These are phyloP conservation scores for Dicrurus megarhynchus DNA, from an alignment of 2,113 vertebrate genomes.

Conservation along the genomic window DNA sequence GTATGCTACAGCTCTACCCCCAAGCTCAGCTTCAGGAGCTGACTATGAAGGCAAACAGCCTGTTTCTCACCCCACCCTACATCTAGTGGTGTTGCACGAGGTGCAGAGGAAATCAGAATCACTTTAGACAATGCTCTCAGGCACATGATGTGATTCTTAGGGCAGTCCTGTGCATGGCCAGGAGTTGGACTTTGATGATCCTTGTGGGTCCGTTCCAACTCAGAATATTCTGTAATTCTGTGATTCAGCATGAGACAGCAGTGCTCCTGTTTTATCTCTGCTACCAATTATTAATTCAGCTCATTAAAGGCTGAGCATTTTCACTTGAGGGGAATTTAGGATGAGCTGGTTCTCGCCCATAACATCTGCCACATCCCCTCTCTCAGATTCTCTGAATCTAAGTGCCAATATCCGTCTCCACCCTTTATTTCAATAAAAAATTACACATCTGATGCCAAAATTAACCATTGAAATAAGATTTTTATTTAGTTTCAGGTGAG, in stretches of 20 bases:
- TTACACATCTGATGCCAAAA: neutral
- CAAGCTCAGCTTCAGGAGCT: neutral
- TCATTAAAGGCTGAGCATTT: neutral
- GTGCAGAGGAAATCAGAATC: neutral
- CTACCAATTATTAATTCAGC: neutral
- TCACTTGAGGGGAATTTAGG: neutral
- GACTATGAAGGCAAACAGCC: neutral
- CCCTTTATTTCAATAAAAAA: neutral
- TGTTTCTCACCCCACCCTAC: neutral
- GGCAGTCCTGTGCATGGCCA: neutral
- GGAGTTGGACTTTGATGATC: neutral
- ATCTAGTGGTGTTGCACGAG: neutral
- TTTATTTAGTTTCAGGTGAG: constrained; percentile 10
- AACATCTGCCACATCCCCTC: neutral
- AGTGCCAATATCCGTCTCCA: neutral
- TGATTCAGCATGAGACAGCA: neutral
- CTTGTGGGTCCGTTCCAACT: neutral
- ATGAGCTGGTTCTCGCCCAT: neutral
- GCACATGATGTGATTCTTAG: neutral
- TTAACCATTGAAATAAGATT: neutral
- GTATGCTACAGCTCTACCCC: neutral
- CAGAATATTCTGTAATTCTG: neutral
- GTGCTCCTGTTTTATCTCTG: neutral
- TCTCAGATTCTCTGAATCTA: neutral
- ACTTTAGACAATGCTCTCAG: neutral